A percentile compares a stretch with the other conserved stretches of the same genome.
Evolutionary conservation across 2,113 vertebrate genomes (phyloP).

Genomic region (Hiodon alosoides): DNA sequence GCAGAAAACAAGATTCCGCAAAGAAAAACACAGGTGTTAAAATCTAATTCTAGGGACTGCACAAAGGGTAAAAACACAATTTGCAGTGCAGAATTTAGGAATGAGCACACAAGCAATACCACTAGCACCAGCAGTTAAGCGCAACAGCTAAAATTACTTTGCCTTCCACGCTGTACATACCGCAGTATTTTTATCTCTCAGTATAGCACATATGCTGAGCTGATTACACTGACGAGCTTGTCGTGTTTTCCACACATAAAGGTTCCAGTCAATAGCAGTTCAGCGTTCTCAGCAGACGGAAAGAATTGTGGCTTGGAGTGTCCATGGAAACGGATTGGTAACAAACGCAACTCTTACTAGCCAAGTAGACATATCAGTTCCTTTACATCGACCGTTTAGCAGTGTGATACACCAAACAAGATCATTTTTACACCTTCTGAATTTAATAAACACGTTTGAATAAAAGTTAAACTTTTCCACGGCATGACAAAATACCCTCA

Average conservation of each 20-base stretch:
- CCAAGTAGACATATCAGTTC: background rate
- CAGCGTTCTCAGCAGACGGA: conserved; percentile 1
- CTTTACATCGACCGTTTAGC: background rate
- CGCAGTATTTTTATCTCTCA: background rate
- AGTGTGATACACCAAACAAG: background rate
- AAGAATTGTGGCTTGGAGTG: background rate
- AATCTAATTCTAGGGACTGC: no score
- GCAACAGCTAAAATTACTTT: background rate
- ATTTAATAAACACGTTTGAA: no score
- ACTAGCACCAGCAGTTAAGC: no score
- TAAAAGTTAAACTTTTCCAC: no score
- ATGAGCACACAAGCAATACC: background rate
- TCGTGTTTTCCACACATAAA: background rate
- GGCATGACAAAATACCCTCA: no score
- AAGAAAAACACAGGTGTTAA: no score
- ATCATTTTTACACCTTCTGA: no score
- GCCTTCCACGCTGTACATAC: background rate
- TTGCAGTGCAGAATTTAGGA: background rate
- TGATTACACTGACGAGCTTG: background rate
- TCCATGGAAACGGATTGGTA: conserved; percentile 28
- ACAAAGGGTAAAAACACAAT: background rate
- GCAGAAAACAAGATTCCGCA: background rate
- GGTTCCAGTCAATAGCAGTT: background rate
- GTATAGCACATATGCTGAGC: background rate
- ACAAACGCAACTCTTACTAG: conserved; percentile 32